Evolutionary conservation across 2,888 invertebrate genomes (phyloP), one percentile per base, ranked within the genome.

Genomic region (Drosophila putrida): DNA sequence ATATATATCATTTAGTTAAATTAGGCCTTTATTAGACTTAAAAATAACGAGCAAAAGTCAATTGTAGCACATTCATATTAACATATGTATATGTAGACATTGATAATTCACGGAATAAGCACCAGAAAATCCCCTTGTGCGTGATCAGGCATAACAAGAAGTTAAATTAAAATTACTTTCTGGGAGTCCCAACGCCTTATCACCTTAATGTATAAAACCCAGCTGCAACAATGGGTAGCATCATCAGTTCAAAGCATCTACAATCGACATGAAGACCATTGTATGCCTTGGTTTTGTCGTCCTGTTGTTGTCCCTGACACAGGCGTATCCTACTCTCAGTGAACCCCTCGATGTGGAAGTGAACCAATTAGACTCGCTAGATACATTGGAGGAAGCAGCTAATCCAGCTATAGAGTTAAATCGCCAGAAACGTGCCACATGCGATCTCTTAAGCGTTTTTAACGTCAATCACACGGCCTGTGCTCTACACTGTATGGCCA

Each of bases 341-440:
- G 57, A 64, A 11, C 28, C 31, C 0, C 4, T 51, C 0, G 11
- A 10, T 9, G 50, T 53, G 33, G 13, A 31, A 15, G 31, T 31
- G 31, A 43, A 20, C 20, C 1, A 20, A 2, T 20, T 20, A 2
- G 20, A 20, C 20, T 20, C 20, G 20, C 20, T 2, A 20, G 20
- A 10, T 4, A 20, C 33, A 4, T 10, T 43, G 1, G 4, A 31
- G 41, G 25, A 31, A 1, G 20, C 36, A 1, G 49, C 20, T 1
- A 8, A 8, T 2, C 13, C 47, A 15, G 8, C 13, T 8, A 3
- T 5, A 6, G 51, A 46, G 5, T 28, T 47, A 4, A 70, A 71
- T 39, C 91, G 93, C n/a, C 90, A 90, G 1, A 93, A 91, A 66
- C 86, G 93, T 58, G 91, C 91, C 13, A 93, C 93, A n/a, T 93